phyloP scores from a whole-genome alignment of 2,888 invertebrate genomes.

The Tinea trinotella region DNA sequence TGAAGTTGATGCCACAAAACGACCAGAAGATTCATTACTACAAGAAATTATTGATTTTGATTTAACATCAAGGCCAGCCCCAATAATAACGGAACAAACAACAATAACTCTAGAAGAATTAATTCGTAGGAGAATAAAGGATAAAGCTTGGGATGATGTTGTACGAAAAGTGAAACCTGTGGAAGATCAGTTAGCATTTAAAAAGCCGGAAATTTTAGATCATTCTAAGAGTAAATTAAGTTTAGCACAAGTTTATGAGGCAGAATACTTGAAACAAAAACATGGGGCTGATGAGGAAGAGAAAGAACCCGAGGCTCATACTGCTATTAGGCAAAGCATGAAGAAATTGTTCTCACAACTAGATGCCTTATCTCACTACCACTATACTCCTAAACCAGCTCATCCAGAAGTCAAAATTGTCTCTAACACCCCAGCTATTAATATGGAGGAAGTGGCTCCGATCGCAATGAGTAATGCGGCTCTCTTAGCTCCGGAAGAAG shows the following conservation, averaged over 20 bases:
- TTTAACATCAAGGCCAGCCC: constrained; percentile 85
- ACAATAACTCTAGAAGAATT: constrained; percentile 90
- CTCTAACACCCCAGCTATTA: constrained; percentile 90
- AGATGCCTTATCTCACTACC: constrained; percentile 94
- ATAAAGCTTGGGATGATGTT: constrained; percentile 95
- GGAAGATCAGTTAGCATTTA: constrained; percentile 86
- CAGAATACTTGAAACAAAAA: constrained; percentile 82
- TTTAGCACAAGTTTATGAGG: constrained; percentile 94
- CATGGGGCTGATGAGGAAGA: constrained; percentile 73
- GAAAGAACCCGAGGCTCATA: constrained; percentile 82
- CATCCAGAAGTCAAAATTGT: constrained; percentile 92
- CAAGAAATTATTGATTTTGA: constrained; percentile 95
- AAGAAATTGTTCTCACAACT: constrained; percentile 84
- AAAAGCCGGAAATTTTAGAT: constrained; percentile 89
- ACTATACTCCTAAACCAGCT: constrained; percentile 91
- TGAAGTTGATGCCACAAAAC: constrained; percentile 82
- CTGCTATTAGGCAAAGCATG: constrained; percentile 83
- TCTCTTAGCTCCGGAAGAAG: constrained; percentile 93
- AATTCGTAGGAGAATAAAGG: constrained; percentile 92
- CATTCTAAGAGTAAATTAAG: constrained; percentile 96
- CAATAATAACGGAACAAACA: constrained; percentile 93
- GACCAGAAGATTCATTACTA: constrained; percentile 94
- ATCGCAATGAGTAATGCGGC: constrained; percentile 87
- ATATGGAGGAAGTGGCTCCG: constrained; percentile 97
- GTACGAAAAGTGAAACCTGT: constrained; percentile 87